phyloP scores from a whole-genome alignment of 1,140 invertebrate species.

The Procambarus clarkii region DNA sequence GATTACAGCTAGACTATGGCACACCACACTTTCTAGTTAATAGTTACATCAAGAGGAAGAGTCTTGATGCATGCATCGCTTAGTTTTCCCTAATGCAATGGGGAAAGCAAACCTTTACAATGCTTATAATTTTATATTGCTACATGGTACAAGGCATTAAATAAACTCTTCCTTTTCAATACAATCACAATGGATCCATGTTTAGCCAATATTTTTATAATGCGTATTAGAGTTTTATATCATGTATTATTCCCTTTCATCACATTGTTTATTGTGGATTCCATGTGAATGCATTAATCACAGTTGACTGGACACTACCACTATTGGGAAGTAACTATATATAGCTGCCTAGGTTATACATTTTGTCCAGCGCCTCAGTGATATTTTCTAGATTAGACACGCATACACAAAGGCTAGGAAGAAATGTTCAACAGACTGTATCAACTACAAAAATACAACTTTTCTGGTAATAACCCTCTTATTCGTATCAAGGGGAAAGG shows the following conservation, averaged over 20 bases:
- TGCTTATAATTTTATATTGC: background rate
- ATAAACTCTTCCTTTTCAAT: background rate
- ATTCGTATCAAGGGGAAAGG: background rate
- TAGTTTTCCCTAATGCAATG: background rate
- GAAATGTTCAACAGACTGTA: slow-evolving; percentile 16
- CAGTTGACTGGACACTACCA: slow-evolving; percentile 23
- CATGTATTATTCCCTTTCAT: background rate
- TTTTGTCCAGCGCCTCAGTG: slow-evolving; percentile 16
- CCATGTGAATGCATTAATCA: background rate
- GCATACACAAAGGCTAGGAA: slow-evolving; percentile 13
- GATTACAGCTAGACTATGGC: background rate
- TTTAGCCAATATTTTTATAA: background rate
- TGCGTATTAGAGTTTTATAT: background rate
- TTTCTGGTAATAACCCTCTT: slow-evolving; percentile 19
- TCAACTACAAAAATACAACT: slow-evolving; percentile 35
- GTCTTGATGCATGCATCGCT: background rate
- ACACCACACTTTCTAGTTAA: background rate
- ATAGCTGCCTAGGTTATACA: slow-evolving; percentile 25
- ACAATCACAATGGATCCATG: background rate
- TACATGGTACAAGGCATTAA: background rate
- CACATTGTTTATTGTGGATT: background rate
- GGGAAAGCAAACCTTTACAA: background rate
- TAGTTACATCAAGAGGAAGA: background rate
- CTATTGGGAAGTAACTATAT: slow-evolving; percentile 18
- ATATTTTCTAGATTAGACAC: background rate